A percentile compares a stretch with the other conserved stretches of the same genome.
Conservation (phyloP, 2,888 invertebrate species). For the Parthenolecanium corni region DNA sequence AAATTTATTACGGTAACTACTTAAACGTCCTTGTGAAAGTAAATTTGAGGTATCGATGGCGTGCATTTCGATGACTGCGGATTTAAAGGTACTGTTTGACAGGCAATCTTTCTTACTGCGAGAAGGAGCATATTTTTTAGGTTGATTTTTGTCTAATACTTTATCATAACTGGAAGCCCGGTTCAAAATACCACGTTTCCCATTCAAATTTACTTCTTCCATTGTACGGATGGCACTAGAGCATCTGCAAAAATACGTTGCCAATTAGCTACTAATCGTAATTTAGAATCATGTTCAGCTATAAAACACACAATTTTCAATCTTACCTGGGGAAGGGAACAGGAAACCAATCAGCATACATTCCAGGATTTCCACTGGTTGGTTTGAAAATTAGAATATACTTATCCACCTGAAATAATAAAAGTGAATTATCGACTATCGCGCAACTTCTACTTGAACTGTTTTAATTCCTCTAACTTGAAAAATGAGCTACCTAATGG, state of each 20-base stretch:
- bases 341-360: conserved; percentile 25
- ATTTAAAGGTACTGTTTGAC: conserved; percentile 6
- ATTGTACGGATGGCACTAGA: neutral
- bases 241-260: conserved; percentile 7
- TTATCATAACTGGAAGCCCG: conserved; percentile 16
- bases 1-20: conserved; percentile 7
- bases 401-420: conserved; percentile 12
- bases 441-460: too few species aligned
- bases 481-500: too few species aligned
- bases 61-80: conserved; percentile 15
- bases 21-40: neutral
- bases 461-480: neutral
- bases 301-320: neutral
- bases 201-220: conserved; percentile 59
- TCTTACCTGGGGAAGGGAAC: conserved; percentile 15
- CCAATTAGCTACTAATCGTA: too few species aligned
- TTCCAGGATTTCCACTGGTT: conserved; percentile 11
- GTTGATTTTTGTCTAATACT: conserved; percentile 4
- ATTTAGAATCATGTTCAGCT: too few species aligned
- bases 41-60: conserved; percentile 10
- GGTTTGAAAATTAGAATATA: conserved; percentile 21
- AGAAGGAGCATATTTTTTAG: neutral
- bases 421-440: neutral
- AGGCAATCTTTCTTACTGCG: conserved; percentile 1
- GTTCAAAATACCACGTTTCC: conserved; percentile 37